Conservation (phyloP, 2,888 invertebrate genomes). For the Xestobium rufovillosum region DNA sequence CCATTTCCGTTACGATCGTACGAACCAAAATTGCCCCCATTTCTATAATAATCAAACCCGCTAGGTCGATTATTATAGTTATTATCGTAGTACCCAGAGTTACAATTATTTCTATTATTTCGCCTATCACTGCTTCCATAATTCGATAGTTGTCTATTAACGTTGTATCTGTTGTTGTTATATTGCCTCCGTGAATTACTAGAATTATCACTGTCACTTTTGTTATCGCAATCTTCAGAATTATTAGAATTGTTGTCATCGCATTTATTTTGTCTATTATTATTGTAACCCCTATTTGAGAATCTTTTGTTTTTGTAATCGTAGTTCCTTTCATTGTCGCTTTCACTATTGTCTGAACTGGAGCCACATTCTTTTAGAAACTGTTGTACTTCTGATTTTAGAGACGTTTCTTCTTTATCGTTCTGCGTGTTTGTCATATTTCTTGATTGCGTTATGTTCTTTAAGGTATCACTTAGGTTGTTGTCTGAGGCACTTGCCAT, state of each 20-base stretch:
- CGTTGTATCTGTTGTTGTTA: slow-evolving; percentile 1
- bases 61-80: too few relatives aligned
- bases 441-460: slow-evolving; percentile 18
- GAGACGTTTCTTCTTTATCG: slow-evolving; percentile 20
- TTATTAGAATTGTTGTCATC: background rate
- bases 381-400: slow-evolving; percentile 31
- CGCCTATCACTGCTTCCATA: slow-evolving; percentile 7
- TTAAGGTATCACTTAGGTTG: slow-evolving; percentile 2
- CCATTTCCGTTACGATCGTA: slow-evolving; percentile 5
- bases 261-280: background rate
- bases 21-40: background rate
- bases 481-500: too few relatives aligned
- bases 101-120: slow-evolving; percentile 4
- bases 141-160: background rate
- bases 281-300: background rate
- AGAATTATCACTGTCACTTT: background rate
- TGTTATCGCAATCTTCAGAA: slow-evolving; percentile 1
- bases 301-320: background rate
- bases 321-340: slow-evolving; percentile 2
- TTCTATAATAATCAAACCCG: slow-evolving; percentile 6
- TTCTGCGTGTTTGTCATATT: slow-evolving; percentile 7
- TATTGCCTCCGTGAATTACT: slow-evolving; percentile 1
- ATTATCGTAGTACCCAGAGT: too few relatives aligned
- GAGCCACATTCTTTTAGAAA: slow-evolving; percentile 31
- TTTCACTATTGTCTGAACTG: slow-evolving; percentile 10